Evolutionary conservation across 2,113 vertebrate genomes (phyloP).

Genomic region (Dendropsophus ebraccatus): DNA sequence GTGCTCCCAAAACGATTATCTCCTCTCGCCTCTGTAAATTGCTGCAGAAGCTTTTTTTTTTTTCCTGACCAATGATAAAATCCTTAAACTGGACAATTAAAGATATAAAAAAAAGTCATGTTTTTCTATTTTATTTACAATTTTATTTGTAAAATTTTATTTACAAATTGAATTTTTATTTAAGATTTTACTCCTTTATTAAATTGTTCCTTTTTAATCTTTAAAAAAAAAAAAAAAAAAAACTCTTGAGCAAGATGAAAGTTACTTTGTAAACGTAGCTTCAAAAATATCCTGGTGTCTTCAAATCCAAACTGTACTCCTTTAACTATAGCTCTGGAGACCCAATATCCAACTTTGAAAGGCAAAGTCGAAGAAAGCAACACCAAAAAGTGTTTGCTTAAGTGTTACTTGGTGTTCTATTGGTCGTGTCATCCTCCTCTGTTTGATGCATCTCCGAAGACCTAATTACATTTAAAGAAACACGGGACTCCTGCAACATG

Average conservation of each 20-base stretch:
- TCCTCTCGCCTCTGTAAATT: neutral
- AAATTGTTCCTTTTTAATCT: neutral
- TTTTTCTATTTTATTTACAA: neutral
- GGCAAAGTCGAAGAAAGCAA: conserved; percentile 37
- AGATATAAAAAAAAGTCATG: neutral
- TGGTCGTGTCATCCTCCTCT: conserved; percentile 14
- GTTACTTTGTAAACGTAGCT: conserved; percentile 51
- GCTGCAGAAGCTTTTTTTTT: neutral
- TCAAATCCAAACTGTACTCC: conserved; percentile 39
- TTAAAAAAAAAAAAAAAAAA: neutral
- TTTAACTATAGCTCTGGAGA: conserved; percentile 48
- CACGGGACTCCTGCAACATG: conserved; percentile 11
- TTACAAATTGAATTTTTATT: neutral
- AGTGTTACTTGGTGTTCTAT: neutral
- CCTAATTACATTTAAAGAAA: conserved; percentile 49
- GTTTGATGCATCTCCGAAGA: conserved; percentile 48
- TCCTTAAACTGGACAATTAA: neutral
- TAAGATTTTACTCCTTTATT: neutral
- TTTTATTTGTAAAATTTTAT: neutral
- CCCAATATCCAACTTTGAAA: conserved; percentile 30
- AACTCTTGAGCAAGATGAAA: conserved; percentile 42
- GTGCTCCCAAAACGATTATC: conserved; percentile 50
- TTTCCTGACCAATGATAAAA: conserved; percentile 17
- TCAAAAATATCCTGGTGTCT: conserved; percentile 55
- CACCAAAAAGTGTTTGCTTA: conserved; percentile 15